A percentile compares a stretch with the other conserved stretches of the same genome.
Evolutionary conservation across 2,113 vertebrate species (phyloP).

Genomic region (Chrysochloris asiatica): DNA sequence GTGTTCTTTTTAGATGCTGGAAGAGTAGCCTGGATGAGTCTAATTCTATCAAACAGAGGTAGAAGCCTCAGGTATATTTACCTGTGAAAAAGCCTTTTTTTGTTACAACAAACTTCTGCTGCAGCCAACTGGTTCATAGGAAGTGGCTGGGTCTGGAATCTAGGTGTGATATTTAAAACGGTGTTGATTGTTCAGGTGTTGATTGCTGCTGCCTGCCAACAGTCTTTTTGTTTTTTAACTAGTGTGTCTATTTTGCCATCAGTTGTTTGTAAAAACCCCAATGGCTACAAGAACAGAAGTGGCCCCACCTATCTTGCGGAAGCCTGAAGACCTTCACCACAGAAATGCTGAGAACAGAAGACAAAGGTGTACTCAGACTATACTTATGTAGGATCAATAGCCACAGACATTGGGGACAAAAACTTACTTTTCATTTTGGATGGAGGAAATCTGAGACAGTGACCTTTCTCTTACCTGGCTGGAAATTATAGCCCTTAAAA

Average conservation of each 20-base stretch:
- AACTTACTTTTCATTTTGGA: neutral
- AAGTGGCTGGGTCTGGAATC: neutral
- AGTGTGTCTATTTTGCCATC: neutral
- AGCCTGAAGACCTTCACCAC: neutral
- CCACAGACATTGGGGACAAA: neutral
- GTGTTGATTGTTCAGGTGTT: neutral
- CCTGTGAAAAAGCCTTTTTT: neutral
- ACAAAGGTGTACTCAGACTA: neutral
- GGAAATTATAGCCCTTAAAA: neutral
- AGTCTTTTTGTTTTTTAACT: neutral
- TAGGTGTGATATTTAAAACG: slow-evolving; percentile 7
- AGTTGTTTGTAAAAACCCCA: neutral
- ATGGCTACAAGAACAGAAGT: neutral
- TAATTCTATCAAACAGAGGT: neutral
- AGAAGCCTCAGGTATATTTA: neutral
- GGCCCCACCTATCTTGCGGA: neutral
- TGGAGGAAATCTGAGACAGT: neutral
- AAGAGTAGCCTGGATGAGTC: neutral
- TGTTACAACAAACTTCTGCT: slow-evolving; percentile 2
- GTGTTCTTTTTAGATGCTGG: neutral
- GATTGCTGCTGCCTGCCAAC: neutral
- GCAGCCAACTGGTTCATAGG: neutral
- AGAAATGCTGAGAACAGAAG: neutral
- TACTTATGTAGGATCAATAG: neutral
- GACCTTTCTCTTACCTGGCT: neutral